Percentiles rank a stretch among this genome's conserved stretches.
These are phyloP conservation scores for Nemoura dubitans DNA, from an alignment of 2,888 invertebrate genomes.

Conservation along the genomic window DNA sequence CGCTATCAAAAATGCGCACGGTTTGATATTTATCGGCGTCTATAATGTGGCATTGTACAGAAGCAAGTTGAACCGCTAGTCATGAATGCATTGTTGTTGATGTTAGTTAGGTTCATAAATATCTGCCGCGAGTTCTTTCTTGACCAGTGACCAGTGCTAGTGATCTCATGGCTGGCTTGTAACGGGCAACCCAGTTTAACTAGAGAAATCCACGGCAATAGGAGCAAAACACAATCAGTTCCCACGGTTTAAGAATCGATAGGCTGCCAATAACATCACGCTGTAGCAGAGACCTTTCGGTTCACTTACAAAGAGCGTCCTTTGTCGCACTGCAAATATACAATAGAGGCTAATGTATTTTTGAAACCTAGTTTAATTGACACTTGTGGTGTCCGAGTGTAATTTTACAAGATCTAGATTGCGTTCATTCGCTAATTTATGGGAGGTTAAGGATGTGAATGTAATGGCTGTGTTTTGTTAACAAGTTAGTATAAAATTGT, in stretches of 20 bases:
- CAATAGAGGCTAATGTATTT: not conserved
- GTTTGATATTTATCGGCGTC: not conserved
- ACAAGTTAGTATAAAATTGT: not conserved
- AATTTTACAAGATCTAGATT: not conserved
- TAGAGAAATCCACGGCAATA: not conserved
- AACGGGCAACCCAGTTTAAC: not conserved
- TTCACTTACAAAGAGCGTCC: not conserved
- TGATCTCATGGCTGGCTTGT: not conserved
- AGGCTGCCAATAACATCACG: not conserved
- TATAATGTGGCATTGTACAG: not conserved
- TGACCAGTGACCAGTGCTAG: not conserved
- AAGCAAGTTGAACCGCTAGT: not conserved
- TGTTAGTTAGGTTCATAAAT: not conserved
- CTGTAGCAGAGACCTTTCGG: too few species aligned
- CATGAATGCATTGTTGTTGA: not conserved
- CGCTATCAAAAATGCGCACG: slow-evolving; percentile 1
- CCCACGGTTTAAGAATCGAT: not conserved
- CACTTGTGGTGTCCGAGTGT: not conserved
- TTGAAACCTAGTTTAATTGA: not conserved
- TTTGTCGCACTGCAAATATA: not conserved
- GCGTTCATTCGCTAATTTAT: not conserved
- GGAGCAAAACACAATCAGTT: not conserved
- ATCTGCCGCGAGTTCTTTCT: not conserved
- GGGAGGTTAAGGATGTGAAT: not conserved
- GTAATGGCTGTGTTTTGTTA: not conserved